These are phyloP conservation scores for Leucoma salicis DNA, from an alignment of 2,888 invertebrate species.

Conservation along the genomic window DNA sequence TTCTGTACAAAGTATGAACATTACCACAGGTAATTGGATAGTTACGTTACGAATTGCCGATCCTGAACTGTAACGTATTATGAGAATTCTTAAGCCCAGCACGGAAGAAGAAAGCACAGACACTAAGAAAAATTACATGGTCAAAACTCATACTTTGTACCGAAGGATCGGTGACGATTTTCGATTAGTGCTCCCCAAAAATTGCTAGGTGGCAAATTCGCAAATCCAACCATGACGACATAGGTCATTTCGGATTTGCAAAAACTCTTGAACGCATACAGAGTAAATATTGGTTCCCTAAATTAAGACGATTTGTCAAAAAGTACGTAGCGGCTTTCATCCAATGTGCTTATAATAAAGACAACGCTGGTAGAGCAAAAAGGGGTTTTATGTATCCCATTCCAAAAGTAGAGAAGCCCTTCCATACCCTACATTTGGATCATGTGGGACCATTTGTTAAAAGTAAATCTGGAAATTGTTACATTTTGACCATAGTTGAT, in stretches of 20 bases:
- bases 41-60: conserved; percentile 18
- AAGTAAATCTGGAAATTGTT: not conserved
- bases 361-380: no score
- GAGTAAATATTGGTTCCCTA: no score
- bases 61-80: conserved; percentile 15
- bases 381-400: no score
- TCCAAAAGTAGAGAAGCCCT: no score
- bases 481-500: no score
- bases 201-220: conserved; percentile 5
- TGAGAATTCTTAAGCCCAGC: conserved; percentile 4
- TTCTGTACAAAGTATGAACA: not conserved
- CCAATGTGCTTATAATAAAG: no score
- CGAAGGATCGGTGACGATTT: not conserved
- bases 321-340: no score
- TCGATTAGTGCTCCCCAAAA: conserved; percentile 2
- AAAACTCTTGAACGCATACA: no score
- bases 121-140: conserved; percentile 19
- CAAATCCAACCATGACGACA: conserved; percentile 3
- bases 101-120: conserved; percentile 6
- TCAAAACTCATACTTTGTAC: conserved; percentile 24
- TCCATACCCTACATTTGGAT: not conserved
- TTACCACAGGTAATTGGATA: conserved; percentile 14
- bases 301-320: no score
- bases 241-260: not conserved
- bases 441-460: not conserved